Evolutionary conservation across 1,140 invertebrate genomes (phyloP), one percentile per base, ranked within the genome.

Genomic region (Zaprionus capensis): DNA sequence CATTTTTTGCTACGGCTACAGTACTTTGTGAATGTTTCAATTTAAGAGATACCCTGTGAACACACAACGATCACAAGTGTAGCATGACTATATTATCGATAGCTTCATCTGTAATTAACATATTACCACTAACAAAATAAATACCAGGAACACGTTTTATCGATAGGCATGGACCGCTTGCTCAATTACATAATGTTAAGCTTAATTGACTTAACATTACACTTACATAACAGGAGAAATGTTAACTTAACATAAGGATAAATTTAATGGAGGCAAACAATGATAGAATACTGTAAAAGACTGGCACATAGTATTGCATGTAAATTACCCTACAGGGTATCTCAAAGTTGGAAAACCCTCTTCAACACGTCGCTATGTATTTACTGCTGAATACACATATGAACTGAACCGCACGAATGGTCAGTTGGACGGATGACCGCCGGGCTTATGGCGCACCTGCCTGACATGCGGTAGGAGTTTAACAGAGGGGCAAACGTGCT

Each of bases 391-490:
- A 14, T 51, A 51, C 46, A 51, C 46, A 51, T 24, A 51, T 51
- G 46, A 51, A 22, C 11, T 59, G 22, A 44, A 67, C 36, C 53
- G 7, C 55, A 58, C 17, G 36, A 14, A 68, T 57, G 51, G 31
- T 15, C 58, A 20, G 58, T 64, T 34, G 46, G 20, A 34, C 49
- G 36, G 14, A 57, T 38, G 64, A 41, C 56, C 71, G 17, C 12
- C 34, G 71, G 44, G 26, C 38, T 26, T 22, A 34, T 70, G 58
- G 22, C 57, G 34, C 65, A 63, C 24, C 38, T 57, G 41, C 36
- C 31, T 58, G 53, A 51, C 46, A 51, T 14, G 26, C 53, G 53
- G 20, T 15, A 34, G 31, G 31, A 4, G 31, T 34, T 11, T 34
- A 34, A 34, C 31, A 11, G 31, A 34, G 31, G 31, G 24, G 14